Evolutionary conservation across 2,797 vertebrate species (phyloP).

Genomic region (Enteromius trimaculatus): DNA sequence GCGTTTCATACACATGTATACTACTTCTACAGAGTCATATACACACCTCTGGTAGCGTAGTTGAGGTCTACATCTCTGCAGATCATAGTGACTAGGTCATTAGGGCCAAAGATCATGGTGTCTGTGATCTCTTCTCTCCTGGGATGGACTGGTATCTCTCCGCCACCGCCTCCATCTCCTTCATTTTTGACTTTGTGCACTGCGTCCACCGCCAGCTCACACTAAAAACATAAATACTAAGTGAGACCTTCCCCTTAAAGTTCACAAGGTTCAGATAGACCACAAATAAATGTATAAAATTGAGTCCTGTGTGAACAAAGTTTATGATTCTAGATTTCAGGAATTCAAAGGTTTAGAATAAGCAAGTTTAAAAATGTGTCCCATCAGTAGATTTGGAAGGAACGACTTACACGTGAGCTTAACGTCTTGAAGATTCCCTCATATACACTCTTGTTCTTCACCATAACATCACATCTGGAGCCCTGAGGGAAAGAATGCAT

Average conservation of each 20-base stretch:
- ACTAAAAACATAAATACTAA: conserved; percentile 70
- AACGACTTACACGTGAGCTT: conserved; percentile 85
- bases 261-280: neutral
- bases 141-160: conserved; percentile 70
- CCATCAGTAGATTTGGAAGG: neutral
- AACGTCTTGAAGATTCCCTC: conserved; percentile 93
- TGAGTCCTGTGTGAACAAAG: too few species aligned
- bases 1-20: conserved; percentile 24
- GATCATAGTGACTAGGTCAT: conserved; percentile 87
- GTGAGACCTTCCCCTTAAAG: neutral
- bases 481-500: conserved; percentile 73
- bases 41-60: conserved; percentile 88
- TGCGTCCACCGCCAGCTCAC: conserved; percentile 91
- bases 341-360: neutral
- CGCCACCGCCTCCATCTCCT: conserved; percentile 59
- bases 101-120: conserved; percentile 91
- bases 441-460: conserved; percentile 88
- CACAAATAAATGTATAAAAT: neutral
- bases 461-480: conserved; percentile 90
- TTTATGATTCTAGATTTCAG: neutral
- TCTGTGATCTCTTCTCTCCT: conserved; percentile 91
- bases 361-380: neutral
- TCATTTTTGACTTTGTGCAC: conserved; percentile 83
- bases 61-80: conserved; percentile 93
- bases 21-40: neutral